phyloP scores from a whole-genome alignment of 2,888 invertebrate species.

The Leptinotarsa rubiginosa region DNA sequence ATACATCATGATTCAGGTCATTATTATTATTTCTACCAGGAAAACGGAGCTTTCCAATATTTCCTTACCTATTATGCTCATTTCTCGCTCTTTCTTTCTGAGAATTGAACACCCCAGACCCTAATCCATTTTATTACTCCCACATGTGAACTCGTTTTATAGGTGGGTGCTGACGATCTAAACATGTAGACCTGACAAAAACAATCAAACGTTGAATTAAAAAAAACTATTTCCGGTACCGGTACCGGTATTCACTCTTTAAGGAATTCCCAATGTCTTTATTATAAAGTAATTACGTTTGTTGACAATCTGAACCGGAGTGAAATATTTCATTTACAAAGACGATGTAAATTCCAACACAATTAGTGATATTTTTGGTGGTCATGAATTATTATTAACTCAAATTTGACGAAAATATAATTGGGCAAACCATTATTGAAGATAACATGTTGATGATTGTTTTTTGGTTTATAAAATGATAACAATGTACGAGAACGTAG shows the following conservation, averaged over 20 bases:
- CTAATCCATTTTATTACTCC: slow-evolving; percentile 21
- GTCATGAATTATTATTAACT: too few relatives aligned
- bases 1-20: slow-evolving; percentile 21
- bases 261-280: slow-evolving; percentile 12
- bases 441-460: neutral
- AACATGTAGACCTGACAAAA: slow-evolving; percentile 11
- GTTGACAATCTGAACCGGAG: neutral
- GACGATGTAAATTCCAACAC: neutral
- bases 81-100: slow-evolving; percentile 20
- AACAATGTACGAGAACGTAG: neutral
- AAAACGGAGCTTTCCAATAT: slow-evolving; percentile 20
- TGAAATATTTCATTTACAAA: neutral
- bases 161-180: slow-evolving; percentile 24
- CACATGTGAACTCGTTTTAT: slow-evolving; percentile 9
- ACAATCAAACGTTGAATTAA: slow-evolving; percentile 12
- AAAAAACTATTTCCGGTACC: slow-evolving; percentile 11
- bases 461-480: neutral
- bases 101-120: slow-evolving; percentile 16
- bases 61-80: slow-evolving; percentile 22
- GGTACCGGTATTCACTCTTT: neutral
- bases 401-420: too few relatives aligned
- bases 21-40: slow-evolving; percentile 25
- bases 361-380: neutral
- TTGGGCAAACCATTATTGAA: neutral
- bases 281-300: slow-evolving; percentile 5